Evolutionary conservation across 2,797 vertebrate species (phyloP).

Genomic region (Enteromius afrohamiltoni): DNA sequence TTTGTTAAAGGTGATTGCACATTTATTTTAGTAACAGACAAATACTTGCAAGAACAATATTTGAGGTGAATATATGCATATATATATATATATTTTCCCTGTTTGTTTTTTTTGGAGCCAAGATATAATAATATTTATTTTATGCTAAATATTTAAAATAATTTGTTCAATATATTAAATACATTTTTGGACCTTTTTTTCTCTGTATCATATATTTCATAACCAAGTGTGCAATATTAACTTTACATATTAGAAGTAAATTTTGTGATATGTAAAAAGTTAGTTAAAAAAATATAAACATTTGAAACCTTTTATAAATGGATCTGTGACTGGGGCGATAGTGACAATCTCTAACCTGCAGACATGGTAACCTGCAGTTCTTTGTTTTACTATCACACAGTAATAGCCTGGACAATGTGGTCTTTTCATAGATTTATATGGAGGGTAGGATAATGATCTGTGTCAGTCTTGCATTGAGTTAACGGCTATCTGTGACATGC

Average conservation of each 20-base stretch:
- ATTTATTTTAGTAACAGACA: neutral
- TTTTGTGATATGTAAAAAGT: neutral
- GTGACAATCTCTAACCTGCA: slow-evolving; percentile 18
- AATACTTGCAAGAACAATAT: neutral
- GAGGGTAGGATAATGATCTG: neutral
- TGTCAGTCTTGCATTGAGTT: slow-evolving; percentile 9
- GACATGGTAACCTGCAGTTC: slow-evolving; percentile 5
- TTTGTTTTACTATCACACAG: slow-evolving; percentile 30
- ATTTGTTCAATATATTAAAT: neutral
- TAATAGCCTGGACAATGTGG: slow-evolving; percentile 1
- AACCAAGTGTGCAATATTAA: neutral
- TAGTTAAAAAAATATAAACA: neutral
- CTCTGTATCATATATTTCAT: neutral
- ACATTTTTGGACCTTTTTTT: neutral
- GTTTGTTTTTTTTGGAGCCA: neutral
- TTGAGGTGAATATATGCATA: too few species aligned
- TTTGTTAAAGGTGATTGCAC: neutral
- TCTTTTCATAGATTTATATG: slow-evolving; percentile 31
- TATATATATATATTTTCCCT: too few species aligned
- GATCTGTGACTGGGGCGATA: neutral
- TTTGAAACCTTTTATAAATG: neutral
- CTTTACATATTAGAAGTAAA: neutral
- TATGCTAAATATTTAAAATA: neutral
- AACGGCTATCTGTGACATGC: neutral
- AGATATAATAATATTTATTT: neutral